Base-by-base conservation (phyloP, 2,113 vertebrate genomes). In the Symphodus melops region DNA sequence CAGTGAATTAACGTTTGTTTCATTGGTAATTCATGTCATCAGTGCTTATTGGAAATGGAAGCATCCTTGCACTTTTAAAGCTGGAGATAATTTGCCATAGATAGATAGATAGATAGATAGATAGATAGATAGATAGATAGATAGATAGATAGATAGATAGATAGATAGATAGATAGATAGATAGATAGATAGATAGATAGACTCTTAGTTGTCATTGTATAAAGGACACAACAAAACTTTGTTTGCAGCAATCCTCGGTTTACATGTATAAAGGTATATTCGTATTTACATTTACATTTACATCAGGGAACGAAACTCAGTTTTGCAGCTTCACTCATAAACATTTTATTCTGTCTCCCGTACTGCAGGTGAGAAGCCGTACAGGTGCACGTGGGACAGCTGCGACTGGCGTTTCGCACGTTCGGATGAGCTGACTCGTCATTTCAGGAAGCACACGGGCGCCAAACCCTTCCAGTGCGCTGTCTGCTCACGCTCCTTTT, bases 381-480 rank as follows among this genome's bases (percentile, higher is more conserved):
- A 99, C 94, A 96, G 97, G 89, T 99, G 98, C 83, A 97, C 96
- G 1, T 99, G 97, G 97, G 97, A 98, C 58, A 96, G 97, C 91
- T 99, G 98, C 0, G 97, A 99, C 94, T 99, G 98, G 98, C 94
- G 97, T 28, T 99, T 99, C 1, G 98, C 98, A 1, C 96, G 98
- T 54, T 99, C 98, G 0, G 98, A 99, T 0, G 98, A 99, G 89
- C 91, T 99, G 79, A 99, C 98, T 0, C 98, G 98, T 75, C 98
- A 99, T 83, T 99, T 96, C 94, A 90, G 98, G 77, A 99, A 99
- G 88, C 98, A 99, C 94, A 99, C 97, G 0, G 98, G 98, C 3
- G 97, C 98, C 71, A 99, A 99, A 91, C 98, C 98, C 54, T 99
- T 99, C 94, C 97, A 98, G 94, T 99, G 98, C 2, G 94, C 89